Evolutionary conservation across 2,797 vertebrate genomes (phyloP).

Genomic region (Megaceryle alcyon): DNA sequence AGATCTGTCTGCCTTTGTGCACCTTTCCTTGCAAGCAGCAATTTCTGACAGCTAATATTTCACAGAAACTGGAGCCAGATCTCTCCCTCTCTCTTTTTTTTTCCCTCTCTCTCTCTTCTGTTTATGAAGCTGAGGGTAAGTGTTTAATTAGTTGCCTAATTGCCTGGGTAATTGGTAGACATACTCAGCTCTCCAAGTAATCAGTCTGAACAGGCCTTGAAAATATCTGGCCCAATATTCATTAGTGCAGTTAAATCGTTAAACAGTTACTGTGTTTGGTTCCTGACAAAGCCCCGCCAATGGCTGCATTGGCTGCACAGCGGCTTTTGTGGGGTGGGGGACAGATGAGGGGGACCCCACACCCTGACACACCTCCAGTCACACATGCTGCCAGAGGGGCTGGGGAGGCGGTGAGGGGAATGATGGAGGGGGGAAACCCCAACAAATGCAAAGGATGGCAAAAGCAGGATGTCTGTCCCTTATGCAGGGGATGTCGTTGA

Average conservation of each 20-base stretch:
- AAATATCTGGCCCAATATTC: conserved; percentile 99
- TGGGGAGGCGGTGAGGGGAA: neutral
- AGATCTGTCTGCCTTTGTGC: conserved; percentile 17
- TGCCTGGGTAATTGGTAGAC: conserved; percentile 99
- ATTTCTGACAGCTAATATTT: conserved; percentile 90
- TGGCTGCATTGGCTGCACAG: conserved; percentile 31
- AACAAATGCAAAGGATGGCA: neutral
- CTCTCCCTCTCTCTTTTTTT: conserved; percentile 76
- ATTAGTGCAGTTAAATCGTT: conserved; percentile 93
- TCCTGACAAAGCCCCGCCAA: conserved; percentile 68
- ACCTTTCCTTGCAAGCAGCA: conserved; percentile 61
- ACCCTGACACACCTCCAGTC: neutral
- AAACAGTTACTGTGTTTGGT: conserved; percentile 80
- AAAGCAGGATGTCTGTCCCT: accelerated
- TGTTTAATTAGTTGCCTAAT: conserved; percentile 99
- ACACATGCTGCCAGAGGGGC: accelerated
- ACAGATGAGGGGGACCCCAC: accelerated
- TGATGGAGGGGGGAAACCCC: neutral
- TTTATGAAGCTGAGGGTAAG: conserved; percentile 97
- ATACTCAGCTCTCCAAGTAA: conserved; percentile 99
- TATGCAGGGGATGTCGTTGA: accelerated
- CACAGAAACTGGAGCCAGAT: conserved; percentile 80
- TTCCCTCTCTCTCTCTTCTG: conserved; percentile 82
- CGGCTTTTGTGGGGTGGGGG: neutral
- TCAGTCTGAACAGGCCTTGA: conserved; percentile 98